Evolutionary conservation across 1,140 invertebrate species (phyloP), one percentile per base, ranked within the genome.

Genomic region (Brachionus koreanus): DNA sequence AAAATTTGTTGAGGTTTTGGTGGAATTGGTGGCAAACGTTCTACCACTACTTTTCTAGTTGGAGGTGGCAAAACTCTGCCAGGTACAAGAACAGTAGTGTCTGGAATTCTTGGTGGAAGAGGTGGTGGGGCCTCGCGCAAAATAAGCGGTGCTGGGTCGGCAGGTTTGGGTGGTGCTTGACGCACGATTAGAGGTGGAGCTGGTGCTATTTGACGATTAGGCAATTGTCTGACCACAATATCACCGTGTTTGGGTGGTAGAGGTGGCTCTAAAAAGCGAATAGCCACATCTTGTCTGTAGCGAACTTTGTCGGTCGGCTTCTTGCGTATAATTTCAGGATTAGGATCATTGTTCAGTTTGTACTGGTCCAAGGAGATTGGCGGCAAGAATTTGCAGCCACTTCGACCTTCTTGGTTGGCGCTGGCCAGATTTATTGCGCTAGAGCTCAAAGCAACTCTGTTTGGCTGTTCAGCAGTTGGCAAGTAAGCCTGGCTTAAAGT

Each of bases 271-370:
- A 83, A 57, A 61, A 61, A 83, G 5, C 82, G 39, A 12, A 74
- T 39, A 13, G 43, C 39, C 46, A 83, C 57, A 13, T 74, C 65
- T 63, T 83, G 82, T 29, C n/a, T 35, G 37, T 46, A 29, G 23
- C 37, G 23, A 1, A 65, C 29, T 49, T 82, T 49, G 16, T 49
- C 81, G 43, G 29, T 12, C 33, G 46, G 33, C 16, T 77, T 23
- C 16, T 77, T 77, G 16, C 79, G 79, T 13, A 82, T 82, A 13
- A 82, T 72, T 67, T 82, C 57, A 23, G 79, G 79, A 42, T 82
- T 82, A 9, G 79, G 79, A 23, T 82, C 79, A 43, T 82, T 37
- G 35, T 69, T 69, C 13, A 82, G 10, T 10, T 67, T 72, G 79
- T 82, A 82, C 37, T 82, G 39, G 37, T 82, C 57, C 39, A 61